Conservation (phyloP, 64 coral and sea anemone genomes). For the Exaiptasia diaphana region DNA sequence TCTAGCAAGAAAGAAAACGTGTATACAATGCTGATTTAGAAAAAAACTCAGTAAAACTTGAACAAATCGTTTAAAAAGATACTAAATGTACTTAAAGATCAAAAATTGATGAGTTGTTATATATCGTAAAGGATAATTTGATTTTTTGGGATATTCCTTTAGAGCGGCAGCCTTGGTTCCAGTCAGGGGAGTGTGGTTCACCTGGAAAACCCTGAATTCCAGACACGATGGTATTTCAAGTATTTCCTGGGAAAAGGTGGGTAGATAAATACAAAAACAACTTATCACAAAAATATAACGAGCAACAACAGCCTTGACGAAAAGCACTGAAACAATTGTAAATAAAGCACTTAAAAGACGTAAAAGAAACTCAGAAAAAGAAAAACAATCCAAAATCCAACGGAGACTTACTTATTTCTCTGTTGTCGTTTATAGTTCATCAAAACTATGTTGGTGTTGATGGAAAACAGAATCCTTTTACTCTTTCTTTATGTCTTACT, state of each 20-base stretch:
- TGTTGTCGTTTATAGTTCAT: conserved; percentile 60
- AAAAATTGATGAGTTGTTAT: too few species aligned
- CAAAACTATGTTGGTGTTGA: conserved; percentile 94
- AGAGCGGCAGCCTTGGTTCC: background rate
- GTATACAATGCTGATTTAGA: too few species aligned
- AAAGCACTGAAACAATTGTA: too few species aligned
- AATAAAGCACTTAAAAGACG: background rate
- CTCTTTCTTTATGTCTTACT: conserved; percentile 90
- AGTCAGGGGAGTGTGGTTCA: conserved; percentile 90
- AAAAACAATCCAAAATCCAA: background rate
- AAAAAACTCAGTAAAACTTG: too few species aligned
- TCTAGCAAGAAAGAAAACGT: too few species aligned
- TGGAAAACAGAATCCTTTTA: conserved; percentile 77
- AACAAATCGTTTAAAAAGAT: too few species aligned
- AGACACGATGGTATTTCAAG: conserved; percentile 99
- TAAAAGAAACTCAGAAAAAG: background rate
- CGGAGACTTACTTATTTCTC: too few species aligned
- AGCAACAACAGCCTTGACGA: too few species aligned
- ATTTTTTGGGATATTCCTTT: too few species aligned
- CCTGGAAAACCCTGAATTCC: conserved; percentile 93
- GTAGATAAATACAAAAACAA: background rate
- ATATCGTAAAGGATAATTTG: too few species aligned
- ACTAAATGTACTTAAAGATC: too few species aligned
- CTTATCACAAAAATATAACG: background rate
- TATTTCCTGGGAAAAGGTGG: conserved; percentile 95